These are phyloP conservation scores for Mallotus villosus DNA, from an alignment of 2,797 vertebrate species.

Conservation along the genomic window DNA sequence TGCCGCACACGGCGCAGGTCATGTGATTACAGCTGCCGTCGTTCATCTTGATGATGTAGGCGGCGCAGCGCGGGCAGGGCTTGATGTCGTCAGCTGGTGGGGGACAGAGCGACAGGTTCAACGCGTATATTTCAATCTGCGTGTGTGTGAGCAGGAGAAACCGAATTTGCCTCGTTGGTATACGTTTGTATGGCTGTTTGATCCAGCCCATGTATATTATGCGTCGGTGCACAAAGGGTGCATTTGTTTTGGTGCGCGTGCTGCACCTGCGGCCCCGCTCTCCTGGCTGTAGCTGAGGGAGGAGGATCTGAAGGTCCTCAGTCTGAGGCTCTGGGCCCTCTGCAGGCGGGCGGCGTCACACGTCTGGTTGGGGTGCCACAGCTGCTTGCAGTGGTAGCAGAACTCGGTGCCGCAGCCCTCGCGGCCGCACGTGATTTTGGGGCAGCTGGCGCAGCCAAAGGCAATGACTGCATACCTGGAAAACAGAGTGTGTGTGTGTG, in stretches of 20 bases:
- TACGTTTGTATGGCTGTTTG: background rate
- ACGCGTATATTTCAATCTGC: too few species aligned
- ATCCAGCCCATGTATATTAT: background rate
- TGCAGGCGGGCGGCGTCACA: constrained; percentile 95
- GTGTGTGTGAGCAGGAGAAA: too few species aligned
- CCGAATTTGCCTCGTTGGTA: background rate
- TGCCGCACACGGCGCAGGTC: constrained; percentile 97
- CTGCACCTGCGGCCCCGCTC: constrained; percentile 91
- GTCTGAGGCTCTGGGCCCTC: constrained; percentile 87
- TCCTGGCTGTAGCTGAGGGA: constrained; percentile 98
- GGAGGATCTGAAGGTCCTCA: constrained; percentile 90
- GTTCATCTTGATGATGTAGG: constrained; percentile 87
- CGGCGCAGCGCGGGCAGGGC: constrained; percentile 86
- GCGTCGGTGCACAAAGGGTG: background rate
- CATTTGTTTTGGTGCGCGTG: background rate
- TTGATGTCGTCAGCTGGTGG: constrained; percentile 84
- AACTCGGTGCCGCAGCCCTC: constrained; percentile 97
- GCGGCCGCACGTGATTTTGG: constrained; percentile 93
- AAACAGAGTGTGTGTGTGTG: background rate
- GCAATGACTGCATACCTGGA: constrained; percentile 94
- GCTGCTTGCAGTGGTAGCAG: constrained; percentile 98
- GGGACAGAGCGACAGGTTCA: too few species aligned
- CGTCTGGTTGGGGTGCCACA: constrained; percentile 98
- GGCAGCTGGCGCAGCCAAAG: constrained; percentile 97
- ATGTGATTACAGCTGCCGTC: constrained; percentile 98